A percentile compares a stretch with the other conserved stretches of the same genome.
Conservation (phyloP, 2,797 vertebrate species). For the Chrysolophus pictus region DNA sequence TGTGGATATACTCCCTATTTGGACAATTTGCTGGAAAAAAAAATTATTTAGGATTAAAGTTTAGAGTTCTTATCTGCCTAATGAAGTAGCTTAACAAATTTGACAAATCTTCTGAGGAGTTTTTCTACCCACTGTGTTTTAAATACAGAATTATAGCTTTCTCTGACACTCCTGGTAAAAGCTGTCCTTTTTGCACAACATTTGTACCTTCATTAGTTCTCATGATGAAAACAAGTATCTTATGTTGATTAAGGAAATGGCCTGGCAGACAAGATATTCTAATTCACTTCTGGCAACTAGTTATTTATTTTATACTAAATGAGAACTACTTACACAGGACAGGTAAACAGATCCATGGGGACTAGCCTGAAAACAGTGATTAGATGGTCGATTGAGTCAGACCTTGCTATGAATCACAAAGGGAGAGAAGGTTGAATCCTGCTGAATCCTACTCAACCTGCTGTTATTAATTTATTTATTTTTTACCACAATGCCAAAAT, state of each 20-base stretch:
- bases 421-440: not conserved
- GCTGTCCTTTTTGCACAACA: not conserved
- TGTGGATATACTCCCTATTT: not conserved
- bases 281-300: slow-evolving; percentile 12
- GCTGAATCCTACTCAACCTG: not conserved
- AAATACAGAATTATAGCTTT: not conserved
- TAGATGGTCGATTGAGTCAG: not conserved
- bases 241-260: slow-evolving; percentile 12
- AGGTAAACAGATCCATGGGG: not conserved
- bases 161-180: not conserved
- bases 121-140: not conserved
- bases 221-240: not conserved
- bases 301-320: not conserved
- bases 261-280: not conserved
- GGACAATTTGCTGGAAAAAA: not conserved
- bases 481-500: not conserved
- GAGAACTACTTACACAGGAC: not conserved
- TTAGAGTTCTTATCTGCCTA: not conserved
- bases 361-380: not conserved
- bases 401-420: not conserved
- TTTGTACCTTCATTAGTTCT: not conserved
- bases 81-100: not conserved
- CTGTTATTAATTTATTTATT: not conserved
- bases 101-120: not conserved
- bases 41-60: not conserved